phyloP scores from a whole-genome alignment of 2,888 invertebrate genomes.

The Heliconius aoede region DNA sequence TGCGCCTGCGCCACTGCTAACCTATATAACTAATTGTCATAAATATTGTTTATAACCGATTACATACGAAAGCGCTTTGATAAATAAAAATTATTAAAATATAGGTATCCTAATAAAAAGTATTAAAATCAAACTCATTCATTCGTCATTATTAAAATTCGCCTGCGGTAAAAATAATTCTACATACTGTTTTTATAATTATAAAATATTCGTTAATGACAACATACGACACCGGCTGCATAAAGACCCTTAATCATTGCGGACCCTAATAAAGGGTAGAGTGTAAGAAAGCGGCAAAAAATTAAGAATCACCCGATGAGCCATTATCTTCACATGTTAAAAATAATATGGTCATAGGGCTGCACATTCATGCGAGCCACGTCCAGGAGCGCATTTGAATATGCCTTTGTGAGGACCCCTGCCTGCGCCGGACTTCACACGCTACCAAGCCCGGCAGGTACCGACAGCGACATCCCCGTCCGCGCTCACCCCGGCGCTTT shows the following conservation, averaged over 20 bases:
- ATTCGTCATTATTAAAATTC: slow-evolving; percentile 43
- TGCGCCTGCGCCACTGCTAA: too few relatives aligned
- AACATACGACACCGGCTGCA: slow-evolving; percentile 68
- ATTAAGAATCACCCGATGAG: slow-evolving; percentile 83
- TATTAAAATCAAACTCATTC: not conserved
- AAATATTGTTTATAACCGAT: not conserved
- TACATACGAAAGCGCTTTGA: not conserved
- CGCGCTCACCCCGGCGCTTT: slow-evolving; percentile 29
- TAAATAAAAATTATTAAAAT: not conserved
- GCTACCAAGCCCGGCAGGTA: slow-evolving; percentile 65
- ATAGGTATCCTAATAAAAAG: not conserved
- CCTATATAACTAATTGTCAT: too few relatives aligned
- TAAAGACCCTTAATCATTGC: slow-evolving; percentile 80
- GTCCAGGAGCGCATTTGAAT: slow-evolving; percentile 83
- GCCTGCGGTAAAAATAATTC: slow-evolving; percentile 52
- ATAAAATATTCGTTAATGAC: slow-evolving; percentile 73
- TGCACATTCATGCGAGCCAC: slow-evolving; percentile 79
- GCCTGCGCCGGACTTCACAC: slow-evolving; percentile 82
- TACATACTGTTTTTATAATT: slow-evolving; percentile 43
- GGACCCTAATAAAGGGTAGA: slow-evolving; percentile 75
- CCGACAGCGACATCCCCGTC: slow-evolving; percentile 42
- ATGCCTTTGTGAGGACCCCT: slow-evolving; percentile 72
- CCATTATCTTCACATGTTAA: slow-evolving; percentile 82
- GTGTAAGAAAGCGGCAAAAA: slow-evolving; percentile 78
- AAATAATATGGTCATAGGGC: slow-evolving; percentile 84